Conservation (phyloP, 2,888 invertebrate genomes). For the Sesia bembeciformis region DNA sequence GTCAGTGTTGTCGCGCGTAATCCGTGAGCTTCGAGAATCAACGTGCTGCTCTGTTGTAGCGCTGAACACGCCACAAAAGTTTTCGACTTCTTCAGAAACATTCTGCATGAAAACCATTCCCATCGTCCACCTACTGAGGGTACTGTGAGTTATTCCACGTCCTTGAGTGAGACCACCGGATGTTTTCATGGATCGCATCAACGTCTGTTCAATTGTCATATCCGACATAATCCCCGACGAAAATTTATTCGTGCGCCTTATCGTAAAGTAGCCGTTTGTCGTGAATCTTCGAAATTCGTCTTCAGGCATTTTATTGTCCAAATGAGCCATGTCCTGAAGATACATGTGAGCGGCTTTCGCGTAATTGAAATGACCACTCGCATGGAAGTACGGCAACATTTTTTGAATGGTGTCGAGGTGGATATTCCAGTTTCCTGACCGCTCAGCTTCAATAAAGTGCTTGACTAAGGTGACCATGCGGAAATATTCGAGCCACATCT, state of each 20-base stretch:
- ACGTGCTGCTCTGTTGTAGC: constrained; percentile 1
- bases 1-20: not conserved
- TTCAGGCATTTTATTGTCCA: constrained; percentile 11
- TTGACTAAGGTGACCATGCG: constrained; percentile 20
- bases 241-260: constrained; percentile 14
- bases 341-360: constrained; percentile 13
- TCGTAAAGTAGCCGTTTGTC: constrained; percentile 20
- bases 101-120: not conserved
- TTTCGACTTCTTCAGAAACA: not conserved
- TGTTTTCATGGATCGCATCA: constrained; percentile 21
- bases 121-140: not conserved
- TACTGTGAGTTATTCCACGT: constrained; percentile 8
- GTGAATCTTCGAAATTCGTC: constrained; percentile 7
- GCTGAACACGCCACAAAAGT: not conserved
- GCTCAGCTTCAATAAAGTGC: constrained; percentile 24
- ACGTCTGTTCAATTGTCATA: constrained; percentile 25
- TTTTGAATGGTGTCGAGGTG: constrained; percentile 9
- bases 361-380: constrained; percentile 25
- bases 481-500: constrained; percentile 14
- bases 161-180: constrained; percentile 16
- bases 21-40: not conserved
- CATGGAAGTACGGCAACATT: constrained; percentile 37
- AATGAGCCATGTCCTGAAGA: constrained; percentile 14
- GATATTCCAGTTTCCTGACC: constrained; percentile 7
- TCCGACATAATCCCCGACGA: constrained; percentile 15